A percentile compares a stretch with the other conserved stretches of the same genome.
Evolutionary conservation across 2,797 vertebrate species (phyloP).

Genomic region (Peromyscus eremicus): DNA sequence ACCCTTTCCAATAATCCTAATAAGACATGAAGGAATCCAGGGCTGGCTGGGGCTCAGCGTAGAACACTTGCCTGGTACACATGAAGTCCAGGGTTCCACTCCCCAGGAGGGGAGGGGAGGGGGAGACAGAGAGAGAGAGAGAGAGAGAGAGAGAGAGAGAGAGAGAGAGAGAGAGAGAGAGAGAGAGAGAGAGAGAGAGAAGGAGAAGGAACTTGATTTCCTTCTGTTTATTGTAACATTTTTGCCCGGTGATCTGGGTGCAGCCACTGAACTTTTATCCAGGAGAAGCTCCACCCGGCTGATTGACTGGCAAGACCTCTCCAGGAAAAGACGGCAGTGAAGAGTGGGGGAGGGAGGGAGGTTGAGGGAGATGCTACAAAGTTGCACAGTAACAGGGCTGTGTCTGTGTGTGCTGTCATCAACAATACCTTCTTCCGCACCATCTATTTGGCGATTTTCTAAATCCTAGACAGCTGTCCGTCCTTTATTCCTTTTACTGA

Average conservation of each 20-base stretch:
- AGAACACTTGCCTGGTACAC: not conserved
- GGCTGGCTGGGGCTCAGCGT: not conserved
- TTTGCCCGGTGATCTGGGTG: constrained; percentile 23
- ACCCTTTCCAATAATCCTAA: not conserved
- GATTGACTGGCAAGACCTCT: not conserved
- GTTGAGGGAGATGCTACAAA: too few species aligned
- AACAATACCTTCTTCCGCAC: not conserved
- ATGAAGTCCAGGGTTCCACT: not conserved
- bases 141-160: not conserved
- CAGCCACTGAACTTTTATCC: constrained; percentile 12
- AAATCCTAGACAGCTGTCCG: not conserved
- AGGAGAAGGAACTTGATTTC: not conserved
- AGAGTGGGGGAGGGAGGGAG: not conserved
- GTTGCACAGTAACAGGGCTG: not conserved
- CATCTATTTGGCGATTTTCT: constrained; percentile 8
- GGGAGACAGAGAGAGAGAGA: not conserved
- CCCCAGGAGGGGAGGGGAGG: too few species aligned
- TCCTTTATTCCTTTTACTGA: not conserved
- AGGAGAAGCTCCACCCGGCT: not conserved
- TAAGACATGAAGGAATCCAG: not conserved
- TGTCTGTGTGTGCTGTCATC: not conserved
- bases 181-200: not conserved
- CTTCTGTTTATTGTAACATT: constrained; percentile 41
- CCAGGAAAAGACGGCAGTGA: not conserved
- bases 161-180: too few species aligned